phyloP scores from a whole-genome alignment of 1,140 invertebrate species.

The Cyphomyrmex costatus region DNA sequence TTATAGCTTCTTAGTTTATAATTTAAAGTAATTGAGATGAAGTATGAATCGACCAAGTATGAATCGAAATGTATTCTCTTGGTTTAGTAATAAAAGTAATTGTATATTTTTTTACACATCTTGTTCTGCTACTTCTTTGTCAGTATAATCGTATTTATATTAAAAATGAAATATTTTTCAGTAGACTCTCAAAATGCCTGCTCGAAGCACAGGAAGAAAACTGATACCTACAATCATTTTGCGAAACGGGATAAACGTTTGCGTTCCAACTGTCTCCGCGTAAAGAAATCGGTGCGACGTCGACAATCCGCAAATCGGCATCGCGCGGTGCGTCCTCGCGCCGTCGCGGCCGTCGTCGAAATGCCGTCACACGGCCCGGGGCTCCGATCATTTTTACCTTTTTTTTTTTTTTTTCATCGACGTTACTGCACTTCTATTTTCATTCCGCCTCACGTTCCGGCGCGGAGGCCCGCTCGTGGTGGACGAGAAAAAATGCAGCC shows the following conservation, averaged over 20 bases:
- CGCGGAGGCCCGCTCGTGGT: constrained; percentile 71
- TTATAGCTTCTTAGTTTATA: too few species aligned
- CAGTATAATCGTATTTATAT: not conserved
- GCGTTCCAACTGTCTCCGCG: not conserved
- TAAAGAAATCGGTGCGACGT: constrained; percentile 54
- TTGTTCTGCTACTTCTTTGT: too few species aligned
- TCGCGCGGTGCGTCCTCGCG: constrained; percentile 60
- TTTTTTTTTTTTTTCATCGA: constrained; percentile 59
- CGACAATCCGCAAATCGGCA: constrained; percentile 29
- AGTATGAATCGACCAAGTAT: too few species aligned
- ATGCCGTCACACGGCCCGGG: constrained; percentile 72
- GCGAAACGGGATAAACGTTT: not conserved
- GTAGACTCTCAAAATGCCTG: not conserved
- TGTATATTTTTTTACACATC: too few species aligned
- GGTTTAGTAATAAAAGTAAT: too few species aligned
- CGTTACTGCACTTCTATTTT: constrained; percentile 78
- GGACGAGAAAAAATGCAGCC: constrained; percentile 76
- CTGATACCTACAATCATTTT: not conserved
- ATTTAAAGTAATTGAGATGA: too few species aligned
- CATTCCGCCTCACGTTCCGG: constrained; percentile 79
- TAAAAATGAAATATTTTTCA: not conserved
- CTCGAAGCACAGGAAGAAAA: too few species aligned
- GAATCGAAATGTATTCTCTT: too few species aligned
- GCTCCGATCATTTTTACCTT: constrained; percentile 80
- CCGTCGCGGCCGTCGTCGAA: constrained; percentile 71